Evolutionary conservation across 1,140 invertebrate genomes (phyloP).

Genomic region (Penaeus japonicus): DNA sequence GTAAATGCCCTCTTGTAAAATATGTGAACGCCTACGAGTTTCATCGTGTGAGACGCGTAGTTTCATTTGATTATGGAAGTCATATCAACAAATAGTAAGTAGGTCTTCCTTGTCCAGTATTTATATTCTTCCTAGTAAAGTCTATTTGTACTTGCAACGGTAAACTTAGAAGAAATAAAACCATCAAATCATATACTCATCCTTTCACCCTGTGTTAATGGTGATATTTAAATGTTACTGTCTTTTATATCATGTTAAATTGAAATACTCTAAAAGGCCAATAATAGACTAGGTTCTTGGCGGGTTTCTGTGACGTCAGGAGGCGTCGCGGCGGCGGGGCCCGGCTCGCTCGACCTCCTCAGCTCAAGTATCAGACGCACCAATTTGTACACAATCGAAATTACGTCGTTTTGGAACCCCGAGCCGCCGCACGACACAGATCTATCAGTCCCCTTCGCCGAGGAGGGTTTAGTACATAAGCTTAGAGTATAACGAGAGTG

Average conservation of each 20-base stretch:
- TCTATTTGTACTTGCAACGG: slow-evolving; percentile 7
- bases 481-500: background rate
- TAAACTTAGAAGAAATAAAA: background rate
- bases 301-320: too few relatives aligned
- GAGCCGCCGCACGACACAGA: background rate
- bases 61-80: background rate
- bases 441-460: background rate
- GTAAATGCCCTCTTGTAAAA: too few relatives aligned
- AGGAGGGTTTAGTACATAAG: background rate
- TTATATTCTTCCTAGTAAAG: slow-evolving; percentile 18
- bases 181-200: too few relatives aligned
- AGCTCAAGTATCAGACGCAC: slow-evolving; percentile 3
- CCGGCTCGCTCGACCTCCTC: background rate
- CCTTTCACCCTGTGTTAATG: too few relatives aligned
- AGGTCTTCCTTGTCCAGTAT: background rate
- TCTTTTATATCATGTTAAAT: too few relatives aligned
- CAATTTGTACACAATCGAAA: slow-evolving; percentile 13
- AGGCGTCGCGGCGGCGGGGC: too few relatives aligned
- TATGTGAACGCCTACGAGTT: too few relatives aligned
- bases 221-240: too few relatives aligned
- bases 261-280: too few relatives aligned
- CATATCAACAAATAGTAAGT: slow-evolving; percentile 25
- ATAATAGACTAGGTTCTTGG: too few relatives aligned
- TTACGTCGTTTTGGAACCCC: background rate
- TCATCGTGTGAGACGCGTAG: too few relatives aligned